Conservation (phyloP, 2,888 invertebrate species). For the Himalopsyche tibetana region DNA sequence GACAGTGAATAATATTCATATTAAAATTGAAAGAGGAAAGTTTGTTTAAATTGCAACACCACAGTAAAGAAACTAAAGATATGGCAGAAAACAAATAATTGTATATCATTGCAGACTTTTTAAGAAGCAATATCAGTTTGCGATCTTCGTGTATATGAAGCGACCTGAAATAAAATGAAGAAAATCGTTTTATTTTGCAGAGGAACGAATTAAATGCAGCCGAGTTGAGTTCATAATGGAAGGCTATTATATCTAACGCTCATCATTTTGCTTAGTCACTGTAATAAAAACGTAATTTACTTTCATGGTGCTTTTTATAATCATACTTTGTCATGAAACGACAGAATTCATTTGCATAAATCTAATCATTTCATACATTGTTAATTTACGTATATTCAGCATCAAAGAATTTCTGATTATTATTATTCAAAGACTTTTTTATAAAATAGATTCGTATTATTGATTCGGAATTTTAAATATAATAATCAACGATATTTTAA, state of each 20-base stretch:
- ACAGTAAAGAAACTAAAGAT: too few species aligned
- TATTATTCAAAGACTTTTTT: background rate
- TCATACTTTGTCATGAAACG: constrained; percentile 25
- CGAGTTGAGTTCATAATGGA: constrained; percentile 15
- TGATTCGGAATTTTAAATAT: too few species aligned
- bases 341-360: constrained; percentile 11
- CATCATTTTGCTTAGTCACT: constrained; percentile 28
- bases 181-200: constrained; percentile 20
- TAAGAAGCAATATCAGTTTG: background rate
- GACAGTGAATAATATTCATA: too few species aligned
- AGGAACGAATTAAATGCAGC: constrained; percentile 23
- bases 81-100: too few species aligned
- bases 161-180: constrained; percentile 7
- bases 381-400: background rate
- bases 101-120: too few species aligned
- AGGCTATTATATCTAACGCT: background rate
- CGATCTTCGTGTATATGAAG: background rate
- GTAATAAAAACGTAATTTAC: constrained; percentile 12
- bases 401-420: too few species aligned
- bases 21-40: too few species aligned
- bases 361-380: constrained; percentile 5
- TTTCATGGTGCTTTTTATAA: constrained; percentile 4
- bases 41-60: too few species aligned
- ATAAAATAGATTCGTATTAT: too few species aligned
- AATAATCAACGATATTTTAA: too few species aligned